Evolutionary conservation across 1,140 invertebrate species (phyloP).

Genomic region (Hylaeus anthracinus): DNA sequence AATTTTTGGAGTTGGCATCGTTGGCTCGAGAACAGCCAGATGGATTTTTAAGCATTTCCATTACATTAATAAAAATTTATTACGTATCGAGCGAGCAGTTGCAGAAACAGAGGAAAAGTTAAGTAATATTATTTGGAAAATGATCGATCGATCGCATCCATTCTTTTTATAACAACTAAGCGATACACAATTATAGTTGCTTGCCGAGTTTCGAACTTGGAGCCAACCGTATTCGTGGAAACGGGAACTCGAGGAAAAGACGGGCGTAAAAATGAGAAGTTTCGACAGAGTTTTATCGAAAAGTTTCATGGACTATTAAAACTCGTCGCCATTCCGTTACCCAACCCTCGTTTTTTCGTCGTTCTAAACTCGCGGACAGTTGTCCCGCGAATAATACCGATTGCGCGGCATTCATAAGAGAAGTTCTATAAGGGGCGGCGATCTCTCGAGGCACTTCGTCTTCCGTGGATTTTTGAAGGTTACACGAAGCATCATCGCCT

Average conservation of each 20-base stretch:
- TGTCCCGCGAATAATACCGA: conserved; percentile 1
- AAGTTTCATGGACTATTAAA: conserved; percentile 31
- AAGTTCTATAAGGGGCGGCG: neutral
- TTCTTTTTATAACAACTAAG: no score
- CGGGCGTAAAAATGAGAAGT: neutral
- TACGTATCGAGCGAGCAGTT: no score
- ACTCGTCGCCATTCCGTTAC: neutral
- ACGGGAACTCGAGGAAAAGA: neutral
- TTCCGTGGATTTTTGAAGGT: conserved; percentile 30
- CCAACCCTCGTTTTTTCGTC: neutral
- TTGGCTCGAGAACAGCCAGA: no score
- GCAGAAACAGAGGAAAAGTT: no score
- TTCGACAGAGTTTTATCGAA: neutral
- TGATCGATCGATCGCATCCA: no score
- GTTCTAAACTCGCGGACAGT: neutral
- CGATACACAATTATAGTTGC: neutral
- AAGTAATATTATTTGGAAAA: no score
- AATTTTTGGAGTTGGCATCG: no score
- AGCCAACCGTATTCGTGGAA: neutral
- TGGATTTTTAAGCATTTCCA: no score
- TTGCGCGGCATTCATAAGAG: neutral
- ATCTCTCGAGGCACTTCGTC: neutral
- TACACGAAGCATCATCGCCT: conserved; percentile 24
- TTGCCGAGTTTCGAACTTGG: no score
- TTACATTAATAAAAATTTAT: no score